A percentile compares a stretch with the other conserved stretches of the same genome.
Evolutionary conservation across 2,797 vertebrate genomes (phyloP).

Genomic region (Petrocephalus schoutedeni): DNA sequence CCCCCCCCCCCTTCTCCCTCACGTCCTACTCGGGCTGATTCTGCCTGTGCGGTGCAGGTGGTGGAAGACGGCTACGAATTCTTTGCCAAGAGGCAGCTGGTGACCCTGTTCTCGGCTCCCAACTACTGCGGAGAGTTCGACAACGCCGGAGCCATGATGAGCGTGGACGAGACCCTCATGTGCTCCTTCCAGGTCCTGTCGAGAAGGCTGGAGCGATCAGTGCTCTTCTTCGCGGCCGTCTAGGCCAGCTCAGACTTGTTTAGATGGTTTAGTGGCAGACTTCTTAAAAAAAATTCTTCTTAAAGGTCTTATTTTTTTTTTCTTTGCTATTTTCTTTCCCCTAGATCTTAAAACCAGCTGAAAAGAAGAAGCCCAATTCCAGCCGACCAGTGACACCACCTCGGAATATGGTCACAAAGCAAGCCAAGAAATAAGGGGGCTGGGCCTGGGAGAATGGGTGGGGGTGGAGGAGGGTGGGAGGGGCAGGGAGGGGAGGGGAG

Average conservation of each 20-base stretch:
- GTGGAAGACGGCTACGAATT: slow-evolving; percentile 98
- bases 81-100: slow-evolving; percentile 95
- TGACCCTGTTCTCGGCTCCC: slow-evolving; percentile 95
- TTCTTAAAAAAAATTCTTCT: not conserved
- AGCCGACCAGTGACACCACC: slow-evolving; percentile 94
- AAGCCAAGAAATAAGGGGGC: slow-evolving; percentile 87
- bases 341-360: slow-evolving; percentile 96
- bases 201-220: not conserved
- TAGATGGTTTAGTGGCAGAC: not conserved
- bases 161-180: slow-evolving; percentile 98
- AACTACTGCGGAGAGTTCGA: slow-evolving; percentile 99
- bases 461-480: no score
- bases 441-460: not conserved
- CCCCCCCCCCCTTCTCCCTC: not conserved
- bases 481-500: not conserved
- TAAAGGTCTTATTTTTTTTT: no score
- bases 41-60: slow-evolving; percentile 62
- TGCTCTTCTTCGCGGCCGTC: not conserved
- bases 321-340: not conserved
- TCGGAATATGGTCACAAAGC: slow-evolving; percentile 96
- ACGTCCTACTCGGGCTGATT: not conserved
- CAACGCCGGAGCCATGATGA: slow-evolving; percentile 99
- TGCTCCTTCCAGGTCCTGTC: slow-evolving; percentile 90
- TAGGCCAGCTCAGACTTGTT: not conserved
- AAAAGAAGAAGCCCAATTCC: slow-evolving; percentile 96